A percentile compares a stretch with the other conserved stretches of the same genome.
Conservation (phyloP, 2,888 invertebrate species). For the Drosophila nr. medialis region DNA sequence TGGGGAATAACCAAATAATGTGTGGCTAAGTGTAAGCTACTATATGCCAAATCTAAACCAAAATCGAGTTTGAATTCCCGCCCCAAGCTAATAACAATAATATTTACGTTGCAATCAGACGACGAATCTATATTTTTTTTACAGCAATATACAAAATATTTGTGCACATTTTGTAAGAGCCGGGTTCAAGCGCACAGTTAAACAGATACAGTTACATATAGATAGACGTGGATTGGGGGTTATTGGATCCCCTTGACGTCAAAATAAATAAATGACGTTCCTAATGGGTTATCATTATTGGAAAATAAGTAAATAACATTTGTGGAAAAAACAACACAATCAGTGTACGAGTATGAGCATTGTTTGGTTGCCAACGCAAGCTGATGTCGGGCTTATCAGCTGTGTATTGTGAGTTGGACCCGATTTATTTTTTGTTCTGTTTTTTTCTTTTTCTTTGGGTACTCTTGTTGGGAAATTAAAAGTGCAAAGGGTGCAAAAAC, state of each 20-base stretch:
- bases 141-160: slow-evolving; percentile 39
- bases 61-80: not conserved
- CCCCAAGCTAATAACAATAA: not conserved
- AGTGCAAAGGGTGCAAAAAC: slow-evolving; percentile 32
- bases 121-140: too few species aligned
- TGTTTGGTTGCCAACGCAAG: slow-evolving; percentile 34
- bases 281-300: slow-evolving; percentile 42
- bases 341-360: not conserved
- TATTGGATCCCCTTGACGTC: slow-evolving; percentile 30
- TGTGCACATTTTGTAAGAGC: slow-evolving; percentile 37
- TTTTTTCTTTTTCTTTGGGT: not conserved
- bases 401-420: slow-evolving; percentile 20
- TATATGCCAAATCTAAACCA: not conserved
- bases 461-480: slow-evolving; percentile 25
- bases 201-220: slow-evolving; percentile 14
- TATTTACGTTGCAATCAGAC: slow-evolving; percentile 15
- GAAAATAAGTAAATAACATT: slow-evolving; percentile 34
- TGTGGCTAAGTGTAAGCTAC: not conserved
- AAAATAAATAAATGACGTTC: slow-evolving; percentile 6
- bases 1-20: not conserved
- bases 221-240: not conserved
- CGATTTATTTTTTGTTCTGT: slow-evolving; percentile 13
- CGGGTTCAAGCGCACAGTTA: slow-evolving; percentile 43
- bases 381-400: slow-evolving; percentile 27
- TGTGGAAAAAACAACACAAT: slow-evolving; percentile 1